Conservation (phyloP, 2,797 vertebrate genomes). For the Gymnopithys bicolor region DNA sequence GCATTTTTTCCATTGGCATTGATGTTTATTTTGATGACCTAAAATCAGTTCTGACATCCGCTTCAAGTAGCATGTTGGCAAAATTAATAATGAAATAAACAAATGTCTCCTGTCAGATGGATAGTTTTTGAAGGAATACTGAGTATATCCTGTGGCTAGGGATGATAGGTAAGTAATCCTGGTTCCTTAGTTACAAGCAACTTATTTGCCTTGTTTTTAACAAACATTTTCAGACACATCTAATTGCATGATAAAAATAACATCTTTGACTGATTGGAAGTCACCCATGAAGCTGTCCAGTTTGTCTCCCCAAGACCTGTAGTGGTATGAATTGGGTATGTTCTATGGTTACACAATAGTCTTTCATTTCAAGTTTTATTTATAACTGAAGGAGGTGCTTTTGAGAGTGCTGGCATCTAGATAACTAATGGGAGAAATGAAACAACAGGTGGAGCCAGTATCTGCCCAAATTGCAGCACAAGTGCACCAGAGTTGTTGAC, state of each 20-base stretch:
- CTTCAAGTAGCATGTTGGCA: neutral
- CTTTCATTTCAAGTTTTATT: slow-evolving; percentile 40
- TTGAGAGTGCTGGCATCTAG: neutral
- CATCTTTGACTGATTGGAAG: slow-evolving; percentile 26
- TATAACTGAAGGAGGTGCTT: slow-evolving; percentile 10
- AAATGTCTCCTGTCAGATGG: neutral
- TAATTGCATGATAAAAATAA: neutral
- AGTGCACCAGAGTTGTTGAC: neutral
- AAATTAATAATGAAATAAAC: slow-evolving; percentile 11
- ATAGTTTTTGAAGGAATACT: slow-evolving; percentile 2
- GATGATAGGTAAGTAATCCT: neutral
- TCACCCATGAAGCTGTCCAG: neutral
- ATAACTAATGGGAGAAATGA: neutral
- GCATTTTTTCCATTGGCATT: neutral
- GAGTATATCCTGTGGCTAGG: neutral
- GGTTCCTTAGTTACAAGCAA: neutral
- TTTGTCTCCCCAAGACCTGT: neutral
- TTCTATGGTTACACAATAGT: neutral
- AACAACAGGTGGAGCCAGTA: neutral
- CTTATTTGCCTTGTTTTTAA: slow-evolving; percentile 8
- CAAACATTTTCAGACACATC: neutral
- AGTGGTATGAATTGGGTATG: neutral
- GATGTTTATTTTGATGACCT: neutral
- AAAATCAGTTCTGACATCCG: neutral
- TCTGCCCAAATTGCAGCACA: neutral